Evolutionary conservation across 2,888 invertebrate genomes (phyloP), one percentile per base, ranked within the genome.

Genomic region (Pseudococcus jackbeardsleyi): DNA sequence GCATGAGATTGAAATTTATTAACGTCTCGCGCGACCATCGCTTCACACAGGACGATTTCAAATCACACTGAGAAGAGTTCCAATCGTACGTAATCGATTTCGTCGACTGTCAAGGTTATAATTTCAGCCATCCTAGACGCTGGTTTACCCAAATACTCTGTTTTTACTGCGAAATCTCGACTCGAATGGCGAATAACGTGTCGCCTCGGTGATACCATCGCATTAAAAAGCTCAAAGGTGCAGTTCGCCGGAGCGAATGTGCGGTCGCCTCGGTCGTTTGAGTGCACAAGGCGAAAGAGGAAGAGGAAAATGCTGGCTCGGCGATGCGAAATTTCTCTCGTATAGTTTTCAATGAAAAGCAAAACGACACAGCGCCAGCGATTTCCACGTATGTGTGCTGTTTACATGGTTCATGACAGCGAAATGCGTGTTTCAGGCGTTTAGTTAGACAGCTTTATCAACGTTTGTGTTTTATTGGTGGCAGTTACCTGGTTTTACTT

Each of bases 361-460:
- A 8, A 19, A 26, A 12, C 19, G 15, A 72, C 6, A 72, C 4
- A 33, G 68, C 68, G 26, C 68, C 68, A 33, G 1, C n/a, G 33
- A 12, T 6, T 59, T 33, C 26, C 26, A 33, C 26, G 59, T 59
- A 9, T 19, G 59, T 59, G 59, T 59, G 59, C 19, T 59, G 68
- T 72, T 72, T 72, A 72, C 68, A 72, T 72, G 68, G 68, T 33
- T 72, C 68, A 72, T 72, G 68, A 72, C 68, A 72, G 68, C 33
- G 33, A 72, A 72, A 72, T 33, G 68, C 68, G 68, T 72, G 68
- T 72, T 72, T 72, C 68, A 72, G 68, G 68, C 68, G 68, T 72
- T 72, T 72, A 72, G 68, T 72, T 72, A 72, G 68, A 72, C 68
- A 72, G 68, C 68, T 72, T 72, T 72, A 72, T 72, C 68, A 72